Conservation (phyloP, 2,113 vertebrate species). For the Rhinogobius similis region DNA sequence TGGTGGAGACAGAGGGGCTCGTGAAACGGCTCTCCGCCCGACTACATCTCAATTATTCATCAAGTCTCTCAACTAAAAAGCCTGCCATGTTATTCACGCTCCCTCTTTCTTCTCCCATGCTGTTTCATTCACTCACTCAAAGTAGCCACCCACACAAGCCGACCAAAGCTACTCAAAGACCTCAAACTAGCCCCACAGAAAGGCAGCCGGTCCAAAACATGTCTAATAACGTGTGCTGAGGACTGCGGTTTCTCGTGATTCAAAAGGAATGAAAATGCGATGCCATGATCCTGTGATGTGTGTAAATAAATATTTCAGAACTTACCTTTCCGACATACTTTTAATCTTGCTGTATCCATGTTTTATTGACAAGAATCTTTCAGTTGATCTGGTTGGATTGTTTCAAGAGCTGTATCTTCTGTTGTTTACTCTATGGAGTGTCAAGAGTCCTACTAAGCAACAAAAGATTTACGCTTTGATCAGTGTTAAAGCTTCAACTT, state of each 20-base stretch:
- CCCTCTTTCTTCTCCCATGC: conserved; percentile 46
- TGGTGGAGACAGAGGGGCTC: conserved; percentile 66
- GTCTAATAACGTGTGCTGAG: conserved; percentile 25
- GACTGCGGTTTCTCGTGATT: neutral
- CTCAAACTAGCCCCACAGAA: conserved; percentile 31
- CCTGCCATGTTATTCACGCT: conserved; percentile 50
- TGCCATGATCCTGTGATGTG: neutral
- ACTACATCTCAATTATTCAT: conserved; percentile 77
- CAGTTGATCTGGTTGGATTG: neutral
- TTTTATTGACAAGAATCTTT: neutral
- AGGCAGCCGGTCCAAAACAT: conserved; percentile 21
- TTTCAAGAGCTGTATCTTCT: neutral
- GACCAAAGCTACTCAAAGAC: conserved; percentile 28
- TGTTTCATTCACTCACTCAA: conserved; percentile 63
- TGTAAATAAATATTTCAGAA: conserved; percentile 8
- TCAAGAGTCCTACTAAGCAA: no score
- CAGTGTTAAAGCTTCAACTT: no score
- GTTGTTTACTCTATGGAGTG: neutral
- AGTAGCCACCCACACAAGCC: conserved; percentile 30
- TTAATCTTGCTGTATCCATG: neutral
- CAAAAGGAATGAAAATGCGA: neutral
- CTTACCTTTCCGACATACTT: neutral
- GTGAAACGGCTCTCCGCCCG: conserved; percentile 66
- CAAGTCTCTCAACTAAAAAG: conserved; percentile 69
- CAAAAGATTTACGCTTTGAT: no score